Evolutionary conservation across 2,888 invertebrate genomes (phyloP), one percentile per base, ranked within the genome.

Genomic region (Aradus depressus): DNA sequence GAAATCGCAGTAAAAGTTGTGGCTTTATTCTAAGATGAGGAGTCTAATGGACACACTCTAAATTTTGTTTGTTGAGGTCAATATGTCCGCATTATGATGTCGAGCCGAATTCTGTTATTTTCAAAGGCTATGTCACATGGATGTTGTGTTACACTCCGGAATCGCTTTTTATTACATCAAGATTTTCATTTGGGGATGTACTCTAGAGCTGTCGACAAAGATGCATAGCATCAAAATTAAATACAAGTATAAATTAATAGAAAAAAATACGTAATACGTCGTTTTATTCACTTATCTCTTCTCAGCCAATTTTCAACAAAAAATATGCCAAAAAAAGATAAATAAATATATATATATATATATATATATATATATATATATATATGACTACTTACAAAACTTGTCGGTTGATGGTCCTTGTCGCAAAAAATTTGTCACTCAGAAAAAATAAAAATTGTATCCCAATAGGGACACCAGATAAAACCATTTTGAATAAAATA

Each of bases 321-420:
- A 34, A 18, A 34, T 34, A 16, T 34, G 5, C n/a, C 14, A 34
- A 34, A 34, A 6, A 34, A 4, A 12, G 18, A 4, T 4, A 34
- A 34, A 34, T 6, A 4, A 16, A 34, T 10, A 28, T 10, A 10
- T 10, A 28, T 8, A 10, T 10, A n/a, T 28, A 28, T 28, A 28
- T 10, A 28, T 10, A 10, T 10, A 28, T 10, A 28, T 6, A 28
- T 28, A 6, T 28, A 28, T 28, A 10, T 28, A 12, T 10, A 28
- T 28, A 28, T 16, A 34, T 16, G 5, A 34, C n/a, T 16, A 44
- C 44, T 44, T 44, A 44, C 44, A 44, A 22, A 44, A 44, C 22
- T 5, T 34, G 44, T 44, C 44, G 32, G 22, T 44, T 44, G 44
- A 21, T 16, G 16, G 16, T 18, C 22, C 44, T 14, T 44, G 31